Percentiles rank a stretch among this genome's conserved stretches.
phyloP scores from a whole-genome alignment of 1,140 invertebrate genomes.

The Pogonomyrmex barbatus region DNA sequence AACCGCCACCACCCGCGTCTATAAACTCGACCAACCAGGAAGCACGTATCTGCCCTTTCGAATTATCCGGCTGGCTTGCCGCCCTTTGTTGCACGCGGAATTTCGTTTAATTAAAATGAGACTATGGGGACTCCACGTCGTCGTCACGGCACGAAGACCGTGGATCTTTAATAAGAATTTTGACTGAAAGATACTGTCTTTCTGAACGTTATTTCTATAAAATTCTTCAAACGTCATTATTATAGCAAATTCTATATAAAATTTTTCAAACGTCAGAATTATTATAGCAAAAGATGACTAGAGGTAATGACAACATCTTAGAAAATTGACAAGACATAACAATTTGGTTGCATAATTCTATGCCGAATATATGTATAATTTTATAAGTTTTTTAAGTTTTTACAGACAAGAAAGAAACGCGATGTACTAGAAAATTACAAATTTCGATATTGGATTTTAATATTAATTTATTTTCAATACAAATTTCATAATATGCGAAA shows the following conservation, averaged over 20 bases:
- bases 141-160: constrained; percentile 21
- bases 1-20: constrained; percentile 70
- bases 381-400: not conserved
- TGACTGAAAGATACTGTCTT: not conserved
- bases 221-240: not conserved
- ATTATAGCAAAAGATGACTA: not conserved
- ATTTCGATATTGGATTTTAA: not conserved
- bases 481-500: not conserved
- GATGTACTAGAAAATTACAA: not conserved
- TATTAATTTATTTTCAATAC: not conserved
- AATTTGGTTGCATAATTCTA: not conserved
- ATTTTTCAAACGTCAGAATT: not conserved
- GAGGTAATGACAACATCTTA: not conserved
- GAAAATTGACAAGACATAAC: not conserved
- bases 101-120: constrained; percentile 79
- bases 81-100: constrained; percentile 77
- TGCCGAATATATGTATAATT: constrained; percentile 9
- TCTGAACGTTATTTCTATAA: not conserved
- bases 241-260: not conserved
- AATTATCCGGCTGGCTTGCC: constrained; percentile 76
- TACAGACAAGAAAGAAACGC: not conserved
- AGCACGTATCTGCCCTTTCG: constrained; percentile 78
- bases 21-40: constrained; percentile 76
- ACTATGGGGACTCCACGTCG: constrained; percentile 54
- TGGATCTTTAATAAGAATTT: constrained; percentile 50